phyloP scores from a whole-genome alignment of 2,797 vertebrate species.

The Borostomias antarcticus region DNA sequence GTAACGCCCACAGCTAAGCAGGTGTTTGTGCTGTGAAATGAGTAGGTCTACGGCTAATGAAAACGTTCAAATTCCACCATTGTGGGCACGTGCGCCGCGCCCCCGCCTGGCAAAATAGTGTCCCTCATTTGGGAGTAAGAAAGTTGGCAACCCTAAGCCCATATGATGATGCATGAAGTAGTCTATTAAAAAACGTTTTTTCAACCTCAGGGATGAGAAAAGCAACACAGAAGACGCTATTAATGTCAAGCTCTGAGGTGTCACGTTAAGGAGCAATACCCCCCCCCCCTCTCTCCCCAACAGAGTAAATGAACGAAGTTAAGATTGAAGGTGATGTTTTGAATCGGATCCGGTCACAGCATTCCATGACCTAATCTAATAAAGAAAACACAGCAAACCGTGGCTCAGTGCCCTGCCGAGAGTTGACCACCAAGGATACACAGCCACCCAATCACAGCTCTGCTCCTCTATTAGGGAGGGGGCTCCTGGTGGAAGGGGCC shows the following conservation, averaged over 20 bases:
- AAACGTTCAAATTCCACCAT: too few species aligned
- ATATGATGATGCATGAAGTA: not conserved
- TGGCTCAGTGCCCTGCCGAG: not conserved
- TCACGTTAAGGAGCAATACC: not conserved
- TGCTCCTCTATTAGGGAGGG: not conserved
- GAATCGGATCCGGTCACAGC: constrained; percentile 6
- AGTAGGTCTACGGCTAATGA: too few species aligned
- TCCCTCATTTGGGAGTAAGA: too few species aligned
- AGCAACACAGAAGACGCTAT: not conserved
- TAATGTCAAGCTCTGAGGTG: not conserved
- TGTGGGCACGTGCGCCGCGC: too few species aligned
- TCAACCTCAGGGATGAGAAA: not conserved
- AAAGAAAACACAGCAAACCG: constrained; percentile 12
- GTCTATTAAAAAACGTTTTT: too few species aligned
- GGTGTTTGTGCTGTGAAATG: too few species aligned
- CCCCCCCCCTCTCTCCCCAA: too few species aligned
- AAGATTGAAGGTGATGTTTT: not conserved
- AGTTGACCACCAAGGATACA: not conserved
- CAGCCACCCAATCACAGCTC: not conserved
- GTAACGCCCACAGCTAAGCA: too few species aligned
- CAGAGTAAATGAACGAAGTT: not conserved
- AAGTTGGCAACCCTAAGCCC: too few species aligned
- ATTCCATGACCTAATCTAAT: constrained; percentile 28
- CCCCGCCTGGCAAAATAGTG: too few species aligned
- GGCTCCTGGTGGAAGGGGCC: not conserved